Evolutionary conservation across 2,113 vertebrate species (phyloP), one percentile per base, ranked within the genome.

Genomic region (Tricholaema leucomelas): DNA sequence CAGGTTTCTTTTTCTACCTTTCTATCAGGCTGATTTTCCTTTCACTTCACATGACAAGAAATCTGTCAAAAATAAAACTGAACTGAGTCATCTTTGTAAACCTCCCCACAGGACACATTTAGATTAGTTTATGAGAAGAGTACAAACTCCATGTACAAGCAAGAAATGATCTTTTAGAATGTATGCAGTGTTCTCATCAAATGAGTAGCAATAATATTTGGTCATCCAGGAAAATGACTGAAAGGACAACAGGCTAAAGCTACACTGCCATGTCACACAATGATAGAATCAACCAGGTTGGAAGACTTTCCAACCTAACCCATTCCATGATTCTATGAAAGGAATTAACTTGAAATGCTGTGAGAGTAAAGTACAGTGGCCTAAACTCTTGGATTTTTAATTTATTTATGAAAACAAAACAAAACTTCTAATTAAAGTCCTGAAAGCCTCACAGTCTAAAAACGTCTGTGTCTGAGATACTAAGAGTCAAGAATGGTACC

Each of bases 11-110:
- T 16, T 94, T 64, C 71, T 56, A 72, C 61, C 61, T 16, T 93
- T 64, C 71, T 54, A 74, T 65, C 61, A 82, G 28, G 91, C 78
- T 42, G 92, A 80, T 79, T 63, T 60, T 79, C 48, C 58, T 95
- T 71, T 42, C 27, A 46, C 24, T 91, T 69, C 50, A 74, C 24
- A 71, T 88, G 81, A 77, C 14, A 81, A 84, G 13, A 95, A 88
- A 81, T 83, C 35, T 91, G 76, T 92, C 72, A 93, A 91, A 92
- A 84, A 69, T 50, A 82, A 40, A 90, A 61, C 38, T 71, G 13
- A 70, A 85, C 40, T 44, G 46, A 95, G 65, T 78, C 42, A 95
- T 81, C 36, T 83, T 74, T 85, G 19, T 86, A 93, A 93, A 91
- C 80, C 85, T 21, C 65, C 71, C 64, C 28, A 36, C 5, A 75